A percentile compares a stretch with the other conserved stretches of the same genome.
These are phyloP conservation scores for Caenorhabditis virilis DNA, from an alignment of 2,888 invertebrate species.

Conservation along the genomic window DNA sequence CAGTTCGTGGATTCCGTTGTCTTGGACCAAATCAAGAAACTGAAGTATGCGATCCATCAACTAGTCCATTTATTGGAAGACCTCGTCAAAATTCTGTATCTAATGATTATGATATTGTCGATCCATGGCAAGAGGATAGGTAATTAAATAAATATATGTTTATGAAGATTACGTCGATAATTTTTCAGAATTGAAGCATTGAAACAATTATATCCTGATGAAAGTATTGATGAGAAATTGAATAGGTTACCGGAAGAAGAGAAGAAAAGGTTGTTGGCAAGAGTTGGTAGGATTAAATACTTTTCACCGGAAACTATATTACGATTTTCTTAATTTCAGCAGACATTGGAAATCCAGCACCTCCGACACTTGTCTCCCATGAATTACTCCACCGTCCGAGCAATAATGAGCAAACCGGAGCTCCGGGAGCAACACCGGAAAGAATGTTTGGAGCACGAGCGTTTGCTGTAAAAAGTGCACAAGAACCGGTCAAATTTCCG, in stretches of 20 bases:
- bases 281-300: not conserved
- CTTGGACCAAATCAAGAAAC: constrained; percentile 62
- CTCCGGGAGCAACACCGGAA: constrained; percentile 41
- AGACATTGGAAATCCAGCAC: constrained; percentile 11
- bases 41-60: constrained; percentile 25
- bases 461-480: constrained; percentile 19
- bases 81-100: constrained; percentile 9
- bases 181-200: constrained; percentile 55
- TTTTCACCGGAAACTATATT: not conserved
- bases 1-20: constrained; percentile 66
- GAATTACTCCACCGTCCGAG: constrained; percentile 19
- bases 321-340: not conserved
- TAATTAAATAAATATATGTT: constrained; percentile 1
- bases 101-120: constrained; percentile 58
- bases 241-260: constrained; percentile 29
- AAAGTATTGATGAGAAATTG: constrained; percentile 39
- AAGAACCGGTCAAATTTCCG: constrained; percentile 8
- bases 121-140: constrained; percentile 65
- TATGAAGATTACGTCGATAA: constrained; percentile 1
- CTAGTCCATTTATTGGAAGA: constrained; percentile 20
- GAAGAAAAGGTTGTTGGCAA: not conserved
- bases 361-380: constrained; percentile 24
- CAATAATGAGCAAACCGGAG: constrained; percentile 19
- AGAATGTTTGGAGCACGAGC: constrained; percentile 39
- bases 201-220: constrained; percentile 62